phyloP scores from a whole-genome alignment of 2,888 invertebrate genomes.

The Drosophila atroscutellata region DNA sequence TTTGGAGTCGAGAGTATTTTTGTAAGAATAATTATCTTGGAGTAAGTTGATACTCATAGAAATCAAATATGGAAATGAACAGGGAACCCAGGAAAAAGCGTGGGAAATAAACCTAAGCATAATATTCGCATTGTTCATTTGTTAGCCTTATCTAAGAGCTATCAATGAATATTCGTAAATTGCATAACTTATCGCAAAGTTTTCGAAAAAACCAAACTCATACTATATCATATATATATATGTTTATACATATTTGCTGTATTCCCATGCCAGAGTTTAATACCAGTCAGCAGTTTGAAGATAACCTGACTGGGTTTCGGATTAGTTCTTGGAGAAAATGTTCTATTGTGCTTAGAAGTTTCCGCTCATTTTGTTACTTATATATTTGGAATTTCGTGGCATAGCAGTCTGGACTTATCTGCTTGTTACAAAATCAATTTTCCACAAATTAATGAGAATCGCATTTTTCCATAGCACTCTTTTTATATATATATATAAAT shows the following conservation, averaged over 20 bases:
- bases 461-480: slow-evolving; percentile 63
- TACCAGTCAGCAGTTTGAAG: not conserved
- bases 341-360: slow-evolving; percentile 31
- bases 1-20: not conserved
- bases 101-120: not conserved
- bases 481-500: slow-evolving; percentile 17
- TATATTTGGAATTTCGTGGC: not conserved
- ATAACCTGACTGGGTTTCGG: not conserved
- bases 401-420: slow-evolving; percentile 38
- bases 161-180: not conserved
- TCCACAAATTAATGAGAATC: slow-evolving; percentile 70
- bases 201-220: not conserved
- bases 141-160: not conserved
- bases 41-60: not conserved
- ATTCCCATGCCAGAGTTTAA: not conserved
- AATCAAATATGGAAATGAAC: not conserved
- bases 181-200: not conserved
- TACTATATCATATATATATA: not conserved
- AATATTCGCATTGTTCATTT: not conserved
- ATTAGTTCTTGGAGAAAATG: not conserved
- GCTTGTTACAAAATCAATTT: slow-evolving; percentile 67
- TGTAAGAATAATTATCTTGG: not conserved
- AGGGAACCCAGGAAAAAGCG: not conserved
- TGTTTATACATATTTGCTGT: not conserved
- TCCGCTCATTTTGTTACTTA: slow-evolving; percentile 1